Conservation (phyloP, 1,140 invertebrate species). For the Euschistus heros region DNA sequence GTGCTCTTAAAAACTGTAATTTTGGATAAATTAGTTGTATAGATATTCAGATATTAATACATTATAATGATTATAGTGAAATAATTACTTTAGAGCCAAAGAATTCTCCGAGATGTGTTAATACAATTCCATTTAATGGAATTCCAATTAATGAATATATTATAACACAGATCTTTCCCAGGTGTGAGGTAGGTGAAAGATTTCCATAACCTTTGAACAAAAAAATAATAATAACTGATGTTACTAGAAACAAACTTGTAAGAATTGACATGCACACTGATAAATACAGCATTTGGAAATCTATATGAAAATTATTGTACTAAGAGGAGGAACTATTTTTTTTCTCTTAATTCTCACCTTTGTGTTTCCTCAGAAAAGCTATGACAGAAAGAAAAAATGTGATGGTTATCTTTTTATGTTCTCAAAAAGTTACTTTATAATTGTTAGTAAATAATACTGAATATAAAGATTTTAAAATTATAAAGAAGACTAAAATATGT, state of each 20-base stretch:
- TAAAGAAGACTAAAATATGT: no score
- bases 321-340: neutral
- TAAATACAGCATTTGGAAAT: neutral
- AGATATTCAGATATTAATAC: neutral
- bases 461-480: no score
- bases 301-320: neutral
- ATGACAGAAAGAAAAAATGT: no score
- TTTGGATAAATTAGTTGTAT: neutral
- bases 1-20: conserved; percentile 55
- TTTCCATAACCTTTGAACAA: conserved; percentile 69
- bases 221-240: neutral
- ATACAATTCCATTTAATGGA: conserved; percentile 80
- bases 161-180: conserved; percentile 79
- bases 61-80: neutral
- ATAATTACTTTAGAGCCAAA: conserved; percentile 57
- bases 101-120: conserved; percentile 67
- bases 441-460: no score
- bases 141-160: conserved; percentile 90
- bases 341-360: neutral
- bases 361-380: no score
- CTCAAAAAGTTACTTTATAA: no score
- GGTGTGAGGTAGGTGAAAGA: conserved; percentile 69
- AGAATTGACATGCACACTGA: neutral
- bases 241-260: neutral
- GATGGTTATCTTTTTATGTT: no score